These are phyloP conservation scores for Enteromius unitaeniatus DNA, from an alignment of 2,797 vertebrate genomes.

Conservation along the genomic window DNA sequence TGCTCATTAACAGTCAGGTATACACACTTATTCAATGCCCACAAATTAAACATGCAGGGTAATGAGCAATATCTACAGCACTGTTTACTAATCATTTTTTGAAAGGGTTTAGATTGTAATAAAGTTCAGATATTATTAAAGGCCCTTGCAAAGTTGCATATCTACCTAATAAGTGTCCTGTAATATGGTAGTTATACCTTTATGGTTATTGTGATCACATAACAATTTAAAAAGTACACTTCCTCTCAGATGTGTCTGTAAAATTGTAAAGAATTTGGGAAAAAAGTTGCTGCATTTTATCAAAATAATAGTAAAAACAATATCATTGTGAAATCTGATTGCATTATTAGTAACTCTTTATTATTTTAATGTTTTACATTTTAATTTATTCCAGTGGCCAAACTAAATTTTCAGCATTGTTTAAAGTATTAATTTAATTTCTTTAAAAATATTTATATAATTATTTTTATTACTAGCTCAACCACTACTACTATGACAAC, in stretches of 20 bases:
- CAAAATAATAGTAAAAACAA: neutral
- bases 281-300: neutral
- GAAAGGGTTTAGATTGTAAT: neutral
- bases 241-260: neutral
- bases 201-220: neutral
- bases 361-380: neutral
- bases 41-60: neutral
- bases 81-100: neutral
- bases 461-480: neutral
- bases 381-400: neutral
- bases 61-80: neutral
- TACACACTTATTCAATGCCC: too few relatives aligned
- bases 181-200: neutral
- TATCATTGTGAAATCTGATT: neutral
- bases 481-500: neutral
- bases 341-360: neutral
- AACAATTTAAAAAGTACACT: neutral
- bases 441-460: neutral
- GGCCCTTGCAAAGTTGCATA: neutral
- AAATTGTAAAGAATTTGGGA: neutral
- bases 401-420: neutral
- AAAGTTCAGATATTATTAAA: neutral
- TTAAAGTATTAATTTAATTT: neutral
- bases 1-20: constrained; percentile 27
- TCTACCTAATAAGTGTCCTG: neutral